phyloP scores from a whole-genome alignment of 2,797 vertebrate genomes.

The Anguilla marmorata region DNA sequence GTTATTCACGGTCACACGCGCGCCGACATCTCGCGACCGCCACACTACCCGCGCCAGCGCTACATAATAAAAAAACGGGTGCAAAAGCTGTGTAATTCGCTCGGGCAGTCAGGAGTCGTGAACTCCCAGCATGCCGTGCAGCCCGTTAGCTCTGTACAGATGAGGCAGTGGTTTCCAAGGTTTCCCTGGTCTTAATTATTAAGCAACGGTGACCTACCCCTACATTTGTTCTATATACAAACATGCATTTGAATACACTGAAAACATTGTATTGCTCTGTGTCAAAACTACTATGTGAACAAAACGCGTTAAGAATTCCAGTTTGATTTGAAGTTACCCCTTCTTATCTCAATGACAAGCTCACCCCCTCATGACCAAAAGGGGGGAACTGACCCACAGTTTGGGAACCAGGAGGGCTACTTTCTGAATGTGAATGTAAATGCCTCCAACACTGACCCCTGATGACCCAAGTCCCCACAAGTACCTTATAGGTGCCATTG shows the following conservation, averaged over 20 bases:
- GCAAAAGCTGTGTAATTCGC: not conserved
- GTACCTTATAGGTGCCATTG: constrained; percentile 96
- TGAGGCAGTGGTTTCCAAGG: too few species aligned
- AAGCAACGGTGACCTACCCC: not conserved
- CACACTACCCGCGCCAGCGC: not conserved
- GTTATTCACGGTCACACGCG: not conserved
- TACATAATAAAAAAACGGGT: not conserved
- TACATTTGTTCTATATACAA: not conserved
- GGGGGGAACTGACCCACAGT: not conserved
- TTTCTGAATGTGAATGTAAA: not conserved
- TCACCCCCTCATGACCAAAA: not conserved
- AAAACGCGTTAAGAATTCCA: not conserved
- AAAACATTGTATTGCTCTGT: not conserved
- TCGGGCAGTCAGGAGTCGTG: not conserved
- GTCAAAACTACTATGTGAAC: not conserved
- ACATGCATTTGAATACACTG: not conserved
- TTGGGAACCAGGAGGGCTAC: not conserved
- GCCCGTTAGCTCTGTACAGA: too few species aligned
- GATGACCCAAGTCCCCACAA: constrained; percentile 45
- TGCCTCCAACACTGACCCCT: constrained; percentile 20
- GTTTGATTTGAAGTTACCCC: too few species aligned
- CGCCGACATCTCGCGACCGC: not conserved
- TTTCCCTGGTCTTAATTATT: not conserved
- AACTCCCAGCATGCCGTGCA: too few species aligned
- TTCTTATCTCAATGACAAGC: not conserved